Conservation (phyloP, 2,888 invertebrate species). For the Caenorhabditis zanzibari region DNA sequence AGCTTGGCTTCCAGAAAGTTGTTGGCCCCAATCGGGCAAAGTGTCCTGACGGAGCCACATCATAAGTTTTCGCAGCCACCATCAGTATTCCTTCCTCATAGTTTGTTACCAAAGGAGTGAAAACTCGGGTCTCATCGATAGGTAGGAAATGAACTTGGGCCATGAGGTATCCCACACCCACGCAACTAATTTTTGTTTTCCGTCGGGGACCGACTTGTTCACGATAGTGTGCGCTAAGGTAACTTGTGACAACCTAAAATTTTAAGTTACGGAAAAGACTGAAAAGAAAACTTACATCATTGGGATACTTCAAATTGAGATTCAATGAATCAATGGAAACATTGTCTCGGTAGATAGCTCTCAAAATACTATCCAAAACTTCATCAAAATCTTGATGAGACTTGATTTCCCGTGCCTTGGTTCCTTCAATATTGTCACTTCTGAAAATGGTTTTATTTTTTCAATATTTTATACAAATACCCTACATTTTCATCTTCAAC, state of each 20-base stretch:
- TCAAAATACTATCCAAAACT: slow-evolving; percentile 15
- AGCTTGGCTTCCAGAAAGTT: slow-evolving; percentile 17
- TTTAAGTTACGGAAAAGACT: background rate
- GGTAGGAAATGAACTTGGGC: slow-evolving; percentile 11
- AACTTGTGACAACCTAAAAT: slow-evolving; percentile 17
- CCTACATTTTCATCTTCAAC: slow-evolving; percentile 24
- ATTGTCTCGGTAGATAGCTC: background rate
- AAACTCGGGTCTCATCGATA: slow-evolving; percentile 12
- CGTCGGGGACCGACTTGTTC: background rate
- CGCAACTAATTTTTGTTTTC: slow-evolving; percentile 16
- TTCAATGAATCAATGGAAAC: slow-evolving; percentile 15
- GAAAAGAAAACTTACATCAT: background rate
- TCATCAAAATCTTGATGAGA: background rate
- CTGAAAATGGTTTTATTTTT: background rate
- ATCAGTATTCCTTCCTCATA: slow-evolving; percentile 14
- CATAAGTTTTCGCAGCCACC: slow-evolving; percentile 28
- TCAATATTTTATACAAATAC: background rate
- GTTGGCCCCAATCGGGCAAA: slow-evolving; percentile 5
- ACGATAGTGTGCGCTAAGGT: slow-evolving; percentile 12
- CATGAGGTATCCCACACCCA: slow-evolving; percentile 8
- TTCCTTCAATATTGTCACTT: slow-evolving; percentile 24
- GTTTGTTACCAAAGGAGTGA: slow-evolving; percentile 1
- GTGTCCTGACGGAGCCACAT: slow-evolving; percentile 12
- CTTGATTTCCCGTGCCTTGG: background rate
- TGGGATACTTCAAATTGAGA: slow-evolving; percentile 1